Evolutionary conservation across 2,888 invertebrate genomes (phyloP).

Genomic region (Lasioglossum villosulum): DNA sequence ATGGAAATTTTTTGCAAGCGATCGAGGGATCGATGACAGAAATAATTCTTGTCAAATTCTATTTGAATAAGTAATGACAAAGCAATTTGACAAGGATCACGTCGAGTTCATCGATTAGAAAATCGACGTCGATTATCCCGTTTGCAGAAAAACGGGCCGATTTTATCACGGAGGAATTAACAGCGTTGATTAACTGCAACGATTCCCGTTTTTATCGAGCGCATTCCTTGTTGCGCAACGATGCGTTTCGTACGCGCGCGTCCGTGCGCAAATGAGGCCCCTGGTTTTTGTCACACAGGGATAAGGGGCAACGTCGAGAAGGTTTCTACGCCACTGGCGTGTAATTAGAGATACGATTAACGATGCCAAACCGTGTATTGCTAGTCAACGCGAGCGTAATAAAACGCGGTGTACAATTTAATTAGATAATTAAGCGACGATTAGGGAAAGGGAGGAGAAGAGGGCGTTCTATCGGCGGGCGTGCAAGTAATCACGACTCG

Average conservation of each 20-base stretch:
- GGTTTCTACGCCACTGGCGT: slow-evolving; percentile 45
- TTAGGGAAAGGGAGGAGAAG: slow-evolving; percentile 36
- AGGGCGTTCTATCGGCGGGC: slow-evolving; percentile 34
- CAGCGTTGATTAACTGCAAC: not conserved
- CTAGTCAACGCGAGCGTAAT: slow-evolving; percentile 68
- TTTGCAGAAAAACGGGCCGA: not conserved
- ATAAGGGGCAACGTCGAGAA: no score
- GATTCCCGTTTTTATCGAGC: not conserved
- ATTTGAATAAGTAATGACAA: not conserved
- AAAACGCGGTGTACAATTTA: slow-evolving; percentile 52
- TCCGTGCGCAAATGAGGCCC: not conserved
- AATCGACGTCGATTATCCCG: not conserved
- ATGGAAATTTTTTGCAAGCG: not conserved
- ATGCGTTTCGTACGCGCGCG: not conserved
- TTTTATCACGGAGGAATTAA: not conserved
- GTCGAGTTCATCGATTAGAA: not conserved
- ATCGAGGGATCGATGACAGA: not conserved
- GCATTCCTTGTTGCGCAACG: not conserved
- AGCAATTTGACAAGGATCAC: not conserved
- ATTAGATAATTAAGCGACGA: slow-evolving; percentile 59
- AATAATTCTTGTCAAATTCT: not conserved
- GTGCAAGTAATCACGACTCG: slow-evolving; percentile 44
- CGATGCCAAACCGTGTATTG: slow-evolving; percentile 72
- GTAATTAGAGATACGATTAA: slow-evolving; percentile 63
- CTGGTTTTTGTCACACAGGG: not conserved